Evolutionary conservation across 2,797 vertebrate species (phyloP).

Genomic region (Lacerta bilineata): DNA sequence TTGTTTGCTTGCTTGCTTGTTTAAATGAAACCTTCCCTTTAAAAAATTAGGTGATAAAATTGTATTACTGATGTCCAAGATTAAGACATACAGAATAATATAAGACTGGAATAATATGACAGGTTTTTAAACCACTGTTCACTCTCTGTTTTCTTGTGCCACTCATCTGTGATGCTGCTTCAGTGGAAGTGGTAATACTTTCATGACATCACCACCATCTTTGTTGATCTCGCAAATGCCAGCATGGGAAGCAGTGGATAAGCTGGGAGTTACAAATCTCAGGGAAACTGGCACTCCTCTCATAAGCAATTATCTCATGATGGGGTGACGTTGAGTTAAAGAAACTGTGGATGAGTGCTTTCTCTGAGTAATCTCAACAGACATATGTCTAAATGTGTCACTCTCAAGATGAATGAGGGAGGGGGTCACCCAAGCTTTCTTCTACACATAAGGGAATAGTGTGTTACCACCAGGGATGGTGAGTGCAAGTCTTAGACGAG

Average conservation of each 20-base stretch:
- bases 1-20: too few relatives aligned
- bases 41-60: background rate
- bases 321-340: constrained; percentile 29
- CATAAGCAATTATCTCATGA: constrained; percentile 29
- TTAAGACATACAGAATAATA: background rate
- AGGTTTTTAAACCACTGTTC: background rate
- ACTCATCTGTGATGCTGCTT: background rate
- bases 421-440: constrained; percentile 3
- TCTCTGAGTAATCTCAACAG: constrained; percentile 37
- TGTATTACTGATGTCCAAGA: background rate
- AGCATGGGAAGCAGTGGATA: background rate
- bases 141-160: background rate
- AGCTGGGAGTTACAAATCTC: constrained; percentile 14
- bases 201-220: constrained; percentile 11
- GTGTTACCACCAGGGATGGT: background rate
- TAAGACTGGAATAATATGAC: background rate
- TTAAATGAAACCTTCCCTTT: background rate
- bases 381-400: constrained; percentile 32
- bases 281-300: constrained; percentile 15
- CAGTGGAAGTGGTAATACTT: background rate
- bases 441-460: background rate
- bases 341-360: constrained; percentile 23
- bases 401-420: constrained; percentile 25
- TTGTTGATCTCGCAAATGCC: constrained; percentile 8
- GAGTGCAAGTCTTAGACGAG: background rate